phyloP scores from a whole-genome alignment of 2,797 vertebrate genomes.

The Peromyscus eremicus region DNA sequence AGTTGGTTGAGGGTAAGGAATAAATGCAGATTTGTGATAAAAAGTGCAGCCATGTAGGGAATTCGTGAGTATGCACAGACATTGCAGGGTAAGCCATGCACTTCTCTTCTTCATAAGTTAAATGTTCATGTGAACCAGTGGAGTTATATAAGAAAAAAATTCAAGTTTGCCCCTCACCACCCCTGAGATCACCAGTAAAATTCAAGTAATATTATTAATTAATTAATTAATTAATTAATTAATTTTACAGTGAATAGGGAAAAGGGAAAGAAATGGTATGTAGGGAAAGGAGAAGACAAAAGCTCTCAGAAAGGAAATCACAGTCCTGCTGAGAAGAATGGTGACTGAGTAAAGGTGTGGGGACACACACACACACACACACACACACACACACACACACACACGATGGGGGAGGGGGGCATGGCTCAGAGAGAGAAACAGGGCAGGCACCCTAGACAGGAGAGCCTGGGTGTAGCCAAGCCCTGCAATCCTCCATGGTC shows the following conservation, averaged over 20 bases:
- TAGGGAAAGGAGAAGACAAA: background rate
- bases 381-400: too few species aligned
- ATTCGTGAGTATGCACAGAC: background rate
- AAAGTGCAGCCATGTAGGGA: background rate
- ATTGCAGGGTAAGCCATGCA: background rate
- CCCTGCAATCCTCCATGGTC: background rate
- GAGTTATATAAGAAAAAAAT: background rate
- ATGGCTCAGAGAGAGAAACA: too few species aligned
- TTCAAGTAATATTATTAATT: background rate
- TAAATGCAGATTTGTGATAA: background rate
- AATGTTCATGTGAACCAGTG: background rate
- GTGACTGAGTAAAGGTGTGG: background rate
- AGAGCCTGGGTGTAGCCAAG: background rate
- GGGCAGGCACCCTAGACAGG: fast-evolving
- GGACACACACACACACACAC: too few species aligned
- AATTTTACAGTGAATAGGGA: background rate
- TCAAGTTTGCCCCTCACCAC: background rate
- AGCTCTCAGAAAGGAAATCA: background rate
- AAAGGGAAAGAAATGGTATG: background rate
- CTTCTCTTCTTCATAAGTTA: background rate
- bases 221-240: background rate
- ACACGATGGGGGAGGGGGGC: too few species aligned
- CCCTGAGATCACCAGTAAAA: background rate
- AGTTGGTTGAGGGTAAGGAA: background rate
- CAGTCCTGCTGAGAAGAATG: background rate